Evolutionary conservation across 2,113 vertebrate genomes (phyloP), one percentile per base, ranked within the genome.

Genomic region (Pseudorhombus dupliciocellatus): DNA sequence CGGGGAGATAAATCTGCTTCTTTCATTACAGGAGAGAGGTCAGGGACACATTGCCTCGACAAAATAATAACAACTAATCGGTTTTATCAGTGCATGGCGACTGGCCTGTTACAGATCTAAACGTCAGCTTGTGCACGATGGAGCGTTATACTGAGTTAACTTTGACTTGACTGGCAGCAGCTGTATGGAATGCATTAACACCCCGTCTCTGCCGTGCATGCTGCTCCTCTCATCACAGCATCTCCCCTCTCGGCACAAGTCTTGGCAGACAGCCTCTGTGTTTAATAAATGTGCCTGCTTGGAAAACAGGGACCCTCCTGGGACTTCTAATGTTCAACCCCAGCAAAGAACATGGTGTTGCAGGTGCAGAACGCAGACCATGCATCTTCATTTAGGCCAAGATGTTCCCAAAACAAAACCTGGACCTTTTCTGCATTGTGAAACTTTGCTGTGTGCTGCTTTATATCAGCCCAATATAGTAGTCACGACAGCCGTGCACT

Each of bases 361-460:
- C 61, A 80, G 66, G 79, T 83, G 80, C 83, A 90, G 71, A 89
- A 64, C 83, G 76, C 70, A 65, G 83, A 79, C 54, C 25, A 4
- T 77, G 77, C 66, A 80, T 74, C 87, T 80, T 89, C 75, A 90
- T 88, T 79, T 79, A 85, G 88, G 90, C 72, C 89, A 89, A 58
- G 50, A 84, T 88, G 85, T 88, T 90, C 87, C 73, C 57, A 65
- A 28, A 68, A 30, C 34, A 75, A 69, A 75, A 69, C 26, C 34
- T 1, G 50, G 4, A 26, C 44, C 7, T 55, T 34, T 55, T 40
- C 50, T 56, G 59, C 75, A 51, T 58, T 24, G 22, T 8, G 2
- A 42, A 75, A 60, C 30, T 58, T 44, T 34, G 42, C 15, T 14
- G 15, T 44, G 42, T 46, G 42, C 10, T 11, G 34, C 9, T 37